phyloP scores from a whole-genome alignment of 2,888 invertebrate species.

The Xiphydria camelus region DNA sequence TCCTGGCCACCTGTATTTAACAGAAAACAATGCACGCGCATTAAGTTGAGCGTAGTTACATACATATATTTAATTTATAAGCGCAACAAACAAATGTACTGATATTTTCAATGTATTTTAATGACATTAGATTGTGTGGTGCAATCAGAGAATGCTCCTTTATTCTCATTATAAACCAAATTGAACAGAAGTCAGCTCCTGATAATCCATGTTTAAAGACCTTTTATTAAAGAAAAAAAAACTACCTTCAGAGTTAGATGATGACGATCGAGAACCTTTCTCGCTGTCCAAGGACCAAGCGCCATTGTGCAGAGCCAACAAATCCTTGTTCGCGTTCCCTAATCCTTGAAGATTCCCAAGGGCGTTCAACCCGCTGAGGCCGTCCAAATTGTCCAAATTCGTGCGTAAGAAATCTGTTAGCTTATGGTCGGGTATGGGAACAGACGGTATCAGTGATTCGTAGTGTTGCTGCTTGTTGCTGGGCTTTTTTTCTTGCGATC shows the following conservation, averaged over 20 bases:
- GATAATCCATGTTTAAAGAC: too few species aligned
- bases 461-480: conserved; percentile 53
- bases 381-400: conserved; percentile 73
- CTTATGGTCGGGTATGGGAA: conserved; percentile 64
- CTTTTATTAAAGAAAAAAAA: conserved; percentile 1
- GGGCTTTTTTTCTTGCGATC: conserved; percentile 53
- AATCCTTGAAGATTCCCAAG: conserved; percentile 47
- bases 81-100: neutral
- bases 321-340: conserved; percentile 63
- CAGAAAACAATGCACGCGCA: too few species aligned
- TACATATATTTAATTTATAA: neutral
- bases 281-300: conserved; percentile 61
- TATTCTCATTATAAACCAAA: too few species aligned
- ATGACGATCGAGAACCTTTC: conserved; percentile 45
- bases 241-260: conserved; percentile 53
- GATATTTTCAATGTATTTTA: neutral
- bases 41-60: too few species aligned
- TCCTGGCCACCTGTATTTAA: conserved; percentile 72
- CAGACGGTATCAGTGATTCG: conserved; percentile 52
- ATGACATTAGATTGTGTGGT: neutral
- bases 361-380: conserved; percentile 58
- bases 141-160: neutral
- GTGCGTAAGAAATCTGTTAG: conserved; percentile 72
- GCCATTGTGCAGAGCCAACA: conserved; percentile 70
- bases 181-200: too few species aligned